phyloP scores from a whole-genome alignment of 1,140 invertebrate species.

The Drosophila yakuba region DNA sequence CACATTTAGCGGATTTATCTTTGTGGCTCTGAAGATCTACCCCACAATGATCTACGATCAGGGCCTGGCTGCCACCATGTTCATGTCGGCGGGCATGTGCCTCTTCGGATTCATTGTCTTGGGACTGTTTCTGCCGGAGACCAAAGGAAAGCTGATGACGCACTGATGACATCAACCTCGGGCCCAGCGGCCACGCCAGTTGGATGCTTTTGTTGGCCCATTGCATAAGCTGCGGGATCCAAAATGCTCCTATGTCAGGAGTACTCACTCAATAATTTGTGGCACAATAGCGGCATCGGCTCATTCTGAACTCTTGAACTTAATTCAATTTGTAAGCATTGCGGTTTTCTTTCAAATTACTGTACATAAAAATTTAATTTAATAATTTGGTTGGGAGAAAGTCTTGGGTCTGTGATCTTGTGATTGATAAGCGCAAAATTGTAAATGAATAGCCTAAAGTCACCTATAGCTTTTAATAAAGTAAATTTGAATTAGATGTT shows the following conservation, averaged over 20 bases:
- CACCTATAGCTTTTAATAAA: slow-evolving; percentile 13
- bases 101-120: slow-evolving; percentile 63
- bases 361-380: slow-evolving; percentile 49
- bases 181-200: slow-evolving; percentile 52
- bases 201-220: slow-evolving; percentile 43
- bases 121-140: slow-evolving; percentile 70
- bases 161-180: slow-evolving; percentile 51
- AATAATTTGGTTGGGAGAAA: slow-evolving; percentile 58
- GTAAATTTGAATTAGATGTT: no score
- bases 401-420: slow-evolving; percentile 53
- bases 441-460: slow-evolving; percentile 31
- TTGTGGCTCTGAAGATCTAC: slow-evolving; percentile 70
- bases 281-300: slow-evolving; percentile 40
- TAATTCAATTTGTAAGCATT: slow-evolving; percentile 61
- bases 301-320: slow-evolving; percentile 76
- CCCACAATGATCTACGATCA: slow-evolving; percentile 63
- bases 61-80: slow-evolving; percentile 65
- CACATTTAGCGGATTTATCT: slow-evolving; percentile 64
- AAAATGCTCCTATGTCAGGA: slow-evolving; percentile 24
- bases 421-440: slow-evolving; percentile 52
- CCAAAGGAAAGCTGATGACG: slow-evolving; percentile 74
- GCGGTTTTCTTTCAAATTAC: slow-evolving; percentile 23
- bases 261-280: slow-evolving; percentile 41
- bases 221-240: slow-evolving; percentile 57
- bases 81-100: slow-evolving; percentile 62